Evolutionary conservation across 2,113 vertebrate genomes (phyloP).

Genomic region (Campylorhamphus procurvoides): DNA sequence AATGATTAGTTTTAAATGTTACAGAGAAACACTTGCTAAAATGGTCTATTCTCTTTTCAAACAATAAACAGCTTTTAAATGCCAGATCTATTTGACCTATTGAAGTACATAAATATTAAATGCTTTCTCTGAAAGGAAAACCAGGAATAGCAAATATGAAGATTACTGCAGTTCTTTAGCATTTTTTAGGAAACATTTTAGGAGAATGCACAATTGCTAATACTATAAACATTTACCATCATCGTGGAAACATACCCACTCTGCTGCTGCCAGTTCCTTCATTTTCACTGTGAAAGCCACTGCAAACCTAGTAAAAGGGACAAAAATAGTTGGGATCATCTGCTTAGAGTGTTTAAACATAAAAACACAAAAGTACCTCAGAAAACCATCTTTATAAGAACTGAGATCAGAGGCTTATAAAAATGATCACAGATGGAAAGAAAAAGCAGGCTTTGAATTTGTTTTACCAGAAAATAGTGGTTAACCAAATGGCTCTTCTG

Average conservation of each 20-base stretch:
- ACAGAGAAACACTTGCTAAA: not conserved
- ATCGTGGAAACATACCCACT: constrained; percentile 81
- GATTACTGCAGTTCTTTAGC: not conserved
- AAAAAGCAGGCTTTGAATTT: not conserved
- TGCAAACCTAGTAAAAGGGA: constrained; percentile 81
- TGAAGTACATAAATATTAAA: not conserved
- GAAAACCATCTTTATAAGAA: not conserved
- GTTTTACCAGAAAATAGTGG: not conserved
- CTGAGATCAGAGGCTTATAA: not conserved
- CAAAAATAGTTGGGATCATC: constrained; percentile 2
- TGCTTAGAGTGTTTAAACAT: not conserved
- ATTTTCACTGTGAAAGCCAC: constrained; percentile 89
- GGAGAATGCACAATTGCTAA: not conserved
- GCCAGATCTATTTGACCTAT: not conserved
- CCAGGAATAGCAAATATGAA: not conserved
- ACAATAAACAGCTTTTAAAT: not conserved
- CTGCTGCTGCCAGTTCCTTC: constrained; percentile 80
- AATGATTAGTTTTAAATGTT: not conserved
- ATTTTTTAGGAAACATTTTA: not conserved
- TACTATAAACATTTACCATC: not conserved
- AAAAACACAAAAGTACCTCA: not conserved
- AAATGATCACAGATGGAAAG: not conserved
- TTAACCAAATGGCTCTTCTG: not conserved
- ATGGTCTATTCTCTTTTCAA: not conserved
- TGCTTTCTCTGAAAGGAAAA: not conserved